Base-by-base conservation (phyloP, 2,113 vertebrate genomes). In the Isichthys henryi region DNA sequence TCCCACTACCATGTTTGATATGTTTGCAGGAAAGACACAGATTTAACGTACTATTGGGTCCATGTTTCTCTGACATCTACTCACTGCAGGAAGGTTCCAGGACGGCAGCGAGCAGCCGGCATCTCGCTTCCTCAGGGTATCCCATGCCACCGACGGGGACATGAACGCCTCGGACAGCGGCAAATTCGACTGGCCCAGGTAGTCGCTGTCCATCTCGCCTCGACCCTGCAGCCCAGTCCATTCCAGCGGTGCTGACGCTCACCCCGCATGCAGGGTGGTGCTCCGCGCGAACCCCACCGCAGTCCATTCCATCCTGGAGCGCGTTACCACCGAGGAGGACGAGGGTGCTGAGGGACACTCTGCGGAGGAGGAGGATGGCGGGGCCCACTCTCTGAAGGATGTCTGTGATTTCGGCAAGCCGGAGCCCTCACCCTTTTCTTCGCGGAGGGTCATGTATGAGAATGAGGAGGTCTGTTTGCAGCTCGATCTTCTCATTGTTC, bases 361-460 rank as follows among this genome's bases (percentile, higher is more conserved):
- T 31, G 97, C 97, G 87, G 98, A 99, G 85, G 98, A 98, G 86
- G 98, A 99, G 91, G 98, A 98, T 89, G 98, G 98, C 49, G 97
- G 96, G 0, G 95, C 97, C 74, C 98, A 99, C 91, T 99, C 98
- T 58, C 93, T 99, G 89, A 99, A 99, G 91, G 98, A 99, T 66
- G 97, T 99, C 43, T 99, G 98, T 92, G 98, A 99, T 92, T 97
- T 99, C 91, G 96, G 97, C 92, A 97, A 97, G 93, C 97, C 97
- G 62, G 97, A 98, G 35, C 98, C 98, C 0, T 99, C 98, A 0
- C 98, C 98, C 27, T 99, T 99, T 94, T 99, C 98, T 19, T 99
- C 98, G 66, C 97, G 98, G 13, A 96, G 97, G 92, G 98, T 99
- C 35, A 99, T 99, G 98, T 99, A 99, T 95, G 98, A 99, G 92